Percentiles rank a stretch among this genome's conserved stretches.
Evolutionary conservation across 2,113 vertebrate species (phyloP).

Genomic region (Ramphastos sulfuratus): DNA sequence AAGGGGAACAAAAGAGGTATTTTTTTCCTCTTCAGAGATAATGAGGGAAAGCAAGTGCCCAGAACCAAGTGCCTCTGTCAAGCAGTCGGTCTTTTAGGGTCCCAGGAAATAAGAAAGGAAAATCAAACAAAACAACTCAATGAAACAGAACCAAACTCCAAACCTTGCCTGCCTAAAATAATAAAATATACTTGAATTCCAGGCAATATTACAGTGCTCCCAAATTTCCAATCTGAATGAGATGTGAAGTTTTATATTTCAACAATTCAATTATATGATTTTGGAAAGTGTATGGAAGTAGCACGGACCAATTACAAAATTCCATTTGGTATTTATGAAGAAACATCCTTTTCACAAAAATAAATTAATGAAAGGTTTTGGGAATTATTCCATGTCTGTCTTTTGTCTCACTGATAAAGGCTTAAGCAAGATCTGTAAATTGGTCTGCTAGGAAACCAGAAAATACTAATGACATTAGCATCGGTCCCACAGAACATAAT

Average conservation of each 20-base stretch:
- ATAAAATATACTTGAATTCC: background rate
- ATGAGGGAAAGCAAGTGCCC: slow-evolving; percentile 55
- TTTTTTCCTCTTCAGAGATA: slow-evolving; percentile 49
- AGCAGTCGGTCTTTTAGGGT: slow-evolving; percentile 29
- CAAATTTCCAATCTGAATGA: background rate
- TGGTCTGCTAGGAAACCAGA: background rate
- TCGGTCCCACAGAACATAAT: background rate
- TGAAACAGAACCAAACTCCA: slow-evolving; percentile 1
- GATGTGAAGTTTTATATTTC: background rate
- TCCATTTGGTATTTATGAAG: background rate
- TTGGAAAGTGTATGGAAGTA: background rate
- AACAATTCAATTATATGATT: background rate
- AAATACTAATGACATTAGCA: background rate
- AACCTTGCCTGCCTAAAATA: background rate
- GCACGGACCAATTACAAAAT: background rate
- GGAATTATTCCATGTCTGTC: background rate
- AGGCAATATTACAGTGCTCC: background rate
- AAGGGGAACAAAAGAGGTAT: slow-evolving; percentile 41
- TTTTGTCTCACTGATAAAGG: background rate
- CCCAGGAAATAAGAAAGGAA: slow-evolving; percentile 34
- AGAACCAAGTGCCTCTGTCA: slow-evolving; percentile 53
- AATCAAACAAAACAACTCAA: slow-evolving; percentile 27
- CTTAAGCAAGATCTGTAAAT: background rate
- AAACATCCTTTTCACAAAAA: background rate
- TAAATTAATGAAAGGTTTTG: background rate